These are phyloP conservation scores for Cinara cedri DNA, from an alignment of 2,888 invertebrate species.

Conservation along the genomic window DNA sequence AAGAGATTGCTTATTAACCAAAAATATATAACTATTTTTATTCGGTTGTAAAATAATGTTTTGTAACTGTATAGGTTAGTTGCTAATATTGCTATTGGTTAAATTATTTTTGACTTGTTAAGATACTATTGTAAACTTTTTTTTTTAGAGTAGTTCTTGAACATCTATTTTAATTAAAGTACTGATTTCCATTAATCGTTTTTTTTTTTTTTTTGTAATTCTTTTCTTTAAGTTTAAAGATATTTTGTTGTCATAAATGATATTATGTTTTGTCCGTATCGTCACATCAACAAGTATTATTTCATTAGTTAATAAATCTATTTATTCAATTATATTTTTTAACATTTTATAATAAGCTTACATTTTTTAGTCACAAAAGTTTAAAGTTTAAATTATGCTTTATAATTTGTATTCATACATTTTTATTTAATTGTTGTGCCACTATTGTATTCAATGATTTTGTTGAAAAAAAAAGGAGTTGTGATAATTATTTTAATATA, in stretches of 20 bases:
- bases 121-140: constrained; percentile 25
- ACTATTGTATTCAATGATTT: constrained; percentile 50
- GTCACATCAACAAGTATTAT: constrained; percentile 47
- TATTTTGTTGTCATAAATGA: constrained; percentile 38
- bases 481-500: constrained; percentile 52
- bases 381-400: constrained; percentile 21
- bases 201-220: constrained; percentile 49
- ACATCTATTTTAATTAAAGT: constrained; percentile 54
- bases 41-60: constrained; percentile 35
- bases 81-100: constrained; percentile 32
- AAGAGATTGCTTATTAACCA: constrained; percentile 34
- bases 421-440: constrained; percentile 47
- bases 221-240: constrained; percentile 39
- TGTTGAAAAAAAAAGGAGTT: constrained; percentile 29
- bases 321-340: constrained; percentile 36
- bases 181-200: constrained; percentile 52
- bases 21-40: constrained; percentile 47
- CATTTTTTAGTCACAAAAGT: constrained; percentile 28
- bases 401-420: constrained; percentile 15
- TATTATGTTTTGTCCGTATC: background rate
- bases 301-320: constrained; percentile 38
- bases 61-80: constrained; percentile 27
- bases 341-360: constrained; percentile 32
- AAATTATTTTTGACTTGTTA: constrained; percentile 41
- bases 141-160: constrained; percentile 52